Base-by-base conservation (phyloP, 2,888 invertebrate species). In the Lepeophtheirus nordmannii region DNA sequence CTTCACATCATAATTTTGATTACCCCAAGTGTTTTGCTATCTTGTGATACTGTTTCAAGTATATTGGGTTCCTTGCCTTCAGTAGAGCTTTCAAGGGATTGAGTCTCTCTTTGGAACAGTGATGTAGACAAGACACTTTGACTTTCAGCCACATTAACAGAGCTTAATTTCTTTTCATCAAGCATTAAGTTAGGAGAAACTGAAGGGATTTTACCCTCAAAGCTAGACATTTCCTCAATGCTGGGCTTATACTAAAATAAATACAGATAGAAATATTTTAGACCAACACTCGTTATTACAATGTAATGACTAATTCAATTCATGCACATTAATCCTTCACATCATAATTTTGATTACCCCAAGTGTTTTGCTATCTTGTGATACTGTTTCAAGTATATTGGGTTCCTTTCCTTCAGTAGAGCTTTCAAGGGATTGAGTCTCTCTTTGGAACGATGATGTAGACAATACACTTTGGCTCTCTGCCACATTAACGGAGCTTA, bases 21-120 rank as follows among this genome's bases (percentile, higher is more conserved):
- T 46, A 46, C 53, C 53, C 53, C 53, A 46, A 46, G 53, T 46
- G 53, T 46, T 46, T 46, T 46, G 8, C 53, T n/a, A n/a, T 46
- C 53, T 17, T n/a, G 14, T 46, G 53, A 46, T n/a, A 17, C 53
- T n/a, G 53, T 46, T 17, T 46, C n/a, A 46, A 46, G 1, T 17
- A n/a, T 3, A 46, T 8, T 3, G 17, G 53, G 53, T 17, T n/a
- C 53, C 53, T n/a, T 46, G n/a, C 14, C 53, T n/a, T 46, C 17
- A 17, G 53, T n/a, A 5, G 53, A 5, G 8, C 8, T 46, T 8
- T 46, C 53, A 46, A 46, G 2, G 2, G 2, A 3, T n/a, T n/a
- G 53, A 14, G 14, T 8, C 8, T 46, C n/a, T n/a, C 8, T 8
- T 5, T 5, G 3, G 1, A 46, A 5, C 8, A 8, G 1, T 5